Percentiles rank a stretch among this genome's conserved stretches.
These are phyloP conservation scores for Sparidentex hasta DNA, from an alignment of 2,797 vertebrate genomes.

Conservation along the genomic window DNA sequence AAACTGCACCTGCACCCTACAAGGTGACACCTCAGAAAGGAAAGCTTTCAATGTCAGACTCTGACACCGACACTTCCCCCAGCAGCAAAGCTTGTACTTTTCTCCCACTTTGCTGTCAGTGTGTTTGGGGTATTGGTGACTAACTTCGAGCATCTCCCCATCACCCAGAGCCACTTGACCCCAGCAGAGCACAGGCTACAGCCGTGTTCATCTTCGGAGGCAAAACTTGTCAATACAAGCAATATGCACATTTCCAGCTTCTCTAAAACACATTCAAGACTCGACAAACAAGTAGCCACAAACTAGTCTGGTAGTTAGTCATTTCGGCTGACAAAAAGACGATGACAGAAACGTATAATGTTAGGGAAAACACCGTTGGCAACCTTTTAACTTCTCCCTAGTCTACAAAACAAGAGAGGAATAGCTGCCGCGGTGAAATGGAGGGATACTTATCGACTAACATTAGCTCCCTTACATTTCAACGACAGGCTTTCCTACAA, in stretches of 20 bases:
- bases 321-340: not conserved
- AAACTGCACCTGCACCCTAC: not conserved
- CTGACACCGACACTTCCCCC: not conserved
- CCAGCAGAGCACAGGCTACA: not conserved
- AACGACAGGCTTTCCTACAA: accelerated
- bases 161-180: not conserved
- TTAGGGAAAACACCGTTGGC: not conserved
- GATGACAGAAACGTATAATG: not conserved
- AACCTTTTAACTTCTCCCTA: not conserved
- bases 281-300: not conserved
- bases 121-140: not conserved
- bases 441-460: not conserved
- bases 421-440: not conserved
- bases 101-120: not conserved
- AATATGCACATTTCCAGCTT: not conserved
- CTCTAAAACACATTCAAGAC: not conserved
- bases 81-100: not conserved
- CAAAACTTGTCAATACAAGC: not conserved
- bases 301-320: no score
- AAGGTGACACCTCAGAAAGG: not conserved
- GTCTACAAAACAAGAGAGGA: not conserved
- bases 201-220: not conserved
- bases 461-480: not conserved
- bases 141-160: not conserved
- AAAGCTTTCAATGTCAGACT: not conserved